Evolutionary conservation across 2,113 vertebrate genomes (phyloP), one percentile per base, ranked within the genome.

Genomic region (Actenoides lindsayi): DNA sequence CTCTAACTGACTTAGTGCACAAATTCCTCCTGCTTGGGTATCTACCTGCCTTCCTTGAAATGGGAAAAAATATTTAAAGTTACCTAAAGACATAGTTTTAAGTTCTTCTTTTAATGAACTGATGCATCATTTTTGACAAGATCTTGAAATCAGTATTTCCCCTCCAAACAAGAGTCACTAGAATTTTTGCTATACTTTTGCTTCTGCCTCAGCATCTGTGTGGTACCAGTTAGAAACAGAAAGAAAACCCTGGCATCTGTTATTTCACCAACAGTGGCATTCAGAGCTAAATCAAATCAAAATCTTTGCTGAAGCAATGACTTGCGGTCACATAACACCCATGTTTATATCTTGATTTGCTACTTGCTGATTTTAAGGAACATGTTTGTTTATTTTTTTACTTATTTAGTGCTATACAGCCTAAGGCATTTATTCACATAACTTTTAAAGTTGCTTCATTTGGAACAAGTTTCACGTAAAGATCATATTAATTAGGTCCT

Each of bases 401-500:
- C 88, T 95, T 86, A 86, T 80, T 97, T 96, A 95, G 78, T 73
- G 53, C 71, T 75, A 87, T 42, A 92, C 62, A 87, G 87, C 94
- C 91, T 27, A 46, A 97, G 82, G 95, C 96, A 89, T 79, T 96
- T 96, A 96, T 94, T 94, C 92, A 13, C 97, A 95, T 95, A 97
- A 97, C 96, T 97, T 98, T 94, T 97, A 98, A 98, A 98, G 98
- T 98, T 98, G 98, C 94, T 98, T 98, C 98, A 98, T 97, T 98
- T 98, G 97, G 97, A 98, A 98, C 97, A 97, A 98, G 92, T 98
- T 98, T 96, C 96, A 98, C 87, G 96, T 97, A 98, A 99, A 99
- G 98, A 99, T 99, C 98, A 99, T 96, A 97, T 98, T 99, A 99
- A 99, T 99, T 99, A 99, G 97, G 96, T 98, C 80, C 96, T 97